Base-by-base conservation (phyloP, 2,797 vertebrate genomes). In the Mastacembelus armatus region DNA sequence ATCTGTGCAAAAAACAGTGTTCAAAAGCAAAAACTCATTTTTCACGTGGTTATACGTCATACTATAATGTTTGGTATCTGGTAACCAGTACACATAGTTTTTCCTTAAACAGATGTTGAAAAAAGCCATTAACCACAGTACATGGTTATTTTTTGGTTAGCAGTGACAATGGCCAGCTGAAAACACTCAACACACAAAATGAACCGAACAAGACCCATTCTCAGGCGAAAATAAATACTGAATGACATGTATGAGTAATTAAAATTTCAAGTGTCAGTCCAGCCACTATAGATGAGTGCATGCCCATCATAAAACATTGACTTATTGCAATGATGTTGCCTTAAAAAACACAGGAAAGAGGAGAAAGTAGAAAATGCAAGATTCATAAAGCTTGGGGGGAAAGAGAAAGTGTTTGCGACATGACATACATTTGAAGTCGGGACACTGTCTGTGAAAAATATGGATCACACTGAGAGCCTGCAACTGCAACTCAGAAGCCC, bases 241-340 rank as follows among this genome's bases (percentile, higher is more conserved):
- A 51, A 83, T 71, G 62, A 68, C 47, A 76, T 75, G 65, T 77
- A 21, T 71, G 27, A 66, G 72, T 85, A 73, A 83, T 88, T 87
- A 47, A 87, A 81, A 58, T 78, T 73, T 81, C 66, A 77, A 39
- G 59, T 77, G 56, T 69, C 73, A 74, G 66, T 61, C 40, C 52
- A 44, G 60, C 79, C 54, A 50, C 55, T 75, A 52, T 72, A 57
- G 80, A 62, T 49, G 68, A 88, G 75, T 74, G 78, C 75, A 52
- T 67, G 22, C 4, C 74, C 59, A 30, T 77, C 70, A 85, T 88
- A 47, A 90, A 90, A 86, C 51, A 87, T 78, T 87, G 67, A 87
- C 68, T 56, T 74, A 77, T 84, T 72, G 65, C 78, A 66, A 73
- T 74, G 77, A 75, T 59, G 49, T 36, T 47, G 43, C 38, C 66